phyloP scores from a whole-genome alignment of 2,888 invertebrate genomes.

The Oligia fasciuncula region DNA sequence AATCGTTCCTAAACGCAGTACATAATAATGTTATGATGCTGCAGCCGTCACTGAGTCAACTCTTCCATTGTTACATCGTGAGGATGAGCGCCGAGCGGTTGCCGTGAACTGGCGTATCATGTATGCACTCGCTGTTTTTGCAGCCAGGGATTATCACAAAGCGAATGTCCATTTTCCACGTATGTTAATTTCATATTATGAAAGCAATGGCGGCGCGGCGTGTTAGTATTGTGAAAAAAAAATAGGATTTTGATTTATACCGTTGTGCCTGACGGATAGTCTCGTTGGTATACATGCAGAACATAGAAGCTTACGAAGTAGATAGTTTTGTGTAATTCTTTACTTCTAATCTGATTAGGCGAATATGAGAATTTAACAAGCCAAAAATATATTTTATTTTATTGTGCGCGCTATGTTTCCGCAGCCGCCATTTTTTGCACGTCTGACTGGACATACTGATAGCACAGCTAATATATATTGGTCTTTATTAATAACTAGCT shows the following conservation, averaged over 20 bases:
- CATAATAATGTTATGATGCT: neutral
- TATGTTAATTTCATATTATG: constrained; percentile 6
- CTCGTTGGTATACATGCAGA: neutral
- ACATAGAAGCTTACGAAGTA: neutral
- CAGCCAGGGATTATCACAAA: constrained; percentile 24
- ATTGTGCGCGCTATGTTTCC: neutral
- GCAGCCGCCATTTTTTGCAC: neutral
- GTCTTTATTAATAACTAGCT: neutral
- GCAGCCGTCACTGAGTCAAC: neutral
- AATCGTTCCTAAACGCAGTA: neutral
- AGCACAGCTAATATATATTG: neutral
- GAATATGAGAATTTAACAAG: neutral
- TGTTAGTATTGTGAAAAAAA: too few relatives aligned
- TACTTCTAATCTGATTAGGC: neutral
- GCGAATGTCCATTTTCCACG: neutral
- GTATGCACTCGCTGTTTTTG: constrained; percentile 32
- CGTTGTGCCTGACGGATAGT: neutral
- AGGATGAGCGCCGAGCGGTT: too few relatives aligned
- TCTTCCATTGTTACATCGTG: neutral
- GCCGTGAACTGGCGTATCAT: neutral
- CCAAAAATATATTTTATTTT: neutral
- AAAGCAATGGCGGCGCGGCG: neutral
- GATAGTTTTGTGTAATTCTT: neutral
- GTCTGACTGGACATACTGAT: constrained; percentile 5
- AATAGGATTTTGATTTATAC: neutral